Evolutionary conservation across 2,888 invertebrate genomes (phyloP), one percentile per base, ranked within the genome.

Genomic region (Agrilus biguttatus): DNA sequence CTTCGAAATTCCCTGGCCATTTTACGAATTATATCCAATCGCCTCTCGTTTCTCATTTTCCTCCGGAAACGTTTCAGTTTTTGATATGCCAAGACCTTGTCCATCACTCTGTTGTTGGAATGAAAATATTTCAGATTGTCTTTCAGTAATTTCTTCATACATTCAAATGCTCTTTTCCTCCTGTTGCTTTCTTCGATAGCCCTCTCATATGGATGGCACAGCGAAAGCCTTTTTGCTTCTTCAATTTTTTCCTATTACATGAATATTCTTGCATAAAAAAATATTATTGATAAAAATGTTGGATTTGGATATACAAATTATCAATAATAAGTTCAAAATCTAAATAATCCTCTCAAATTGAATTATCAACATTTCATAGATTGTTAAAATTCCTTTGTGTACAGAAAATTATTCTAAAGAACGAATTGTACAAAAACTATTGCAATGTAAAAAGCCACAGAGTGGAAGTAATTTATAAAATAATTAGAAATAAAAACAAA

Each of bases 1-100:
- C 48, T 39, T 12, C 45, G 42, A 12, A 43, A 42, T 36, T 52
- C 52, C 2, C 34, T 38, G 8, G 49, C 10, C n/a, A 53, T 36
- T 44, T 51, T 51, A 8, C 39, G 33, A 2, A 51, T 14, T 5
- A 53, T 48, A 1, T 39, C 35, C 5, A 39, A 28, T n/a, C 41
- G 39, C 2, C 51, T 46, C 12, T 44, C 13, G 10, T 46, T 44
- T 17, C 42, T 43, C 7, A 45, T 42, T 14, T 35, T 32, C 19
- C 14, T 37, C 37, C 36, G 43, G 5, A 39, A 34, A 21, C 23
- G 40, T 17, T 42, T 39, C 8, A 47, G 39, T 34, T 46, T 45
- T 13, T 47, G 45, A 12, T 47, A 45, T 14, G 42, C 46, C 12
- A 51, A 17, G 12, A 52, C 45, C 2, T 41, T 49, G 4, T 49